These are phyloP conservation scores for Calyptommatus sinebrachiatus DNA, from an alignment of 2,113 vertebrate genomes.

Conservation along the genomic window DNA sequence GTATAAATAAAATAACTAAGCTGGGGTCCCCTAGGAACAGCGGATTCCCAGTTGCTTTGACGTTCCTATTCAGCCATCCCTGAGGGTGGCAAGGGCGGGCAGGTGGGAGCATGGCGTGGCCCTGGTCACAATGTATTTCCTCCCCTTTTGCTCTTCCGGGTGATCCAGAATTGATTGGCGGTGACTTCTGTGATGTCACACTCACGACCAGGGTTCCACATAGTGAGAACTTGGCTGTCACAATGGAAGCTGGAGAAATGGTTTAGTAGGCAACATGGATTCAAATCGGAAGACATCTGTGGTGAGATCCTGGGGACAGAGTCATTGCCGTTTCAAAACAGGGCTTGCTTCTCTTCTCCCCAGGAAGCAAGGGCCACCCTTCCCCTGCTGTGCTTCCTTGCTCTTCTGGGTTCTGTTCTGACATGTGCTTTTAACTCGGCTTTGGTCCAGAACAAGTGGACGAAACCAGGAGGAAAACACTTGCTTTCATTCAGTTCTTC, in stretches of 20 bases:
- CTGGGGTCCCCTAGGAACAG: no score
- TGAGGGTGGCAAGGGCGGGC: no score
- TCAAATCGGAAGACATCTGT: not conserved
- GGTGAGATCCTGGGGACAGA: not conserved
- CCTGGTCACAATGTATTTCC: not conserved
- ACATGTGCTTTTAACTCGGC: no score
- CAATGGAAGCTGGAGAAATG: no score
- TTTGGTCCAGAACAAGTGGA: no score
- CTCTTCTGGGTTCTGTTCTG: not conserved
- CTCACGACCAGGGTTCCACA: not conserved
- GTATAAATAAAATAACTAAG: no score
- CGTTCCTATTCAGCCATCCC: no score
- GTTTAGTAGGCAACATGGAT: not conserved
- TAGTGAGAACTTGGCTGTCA: not conserved
- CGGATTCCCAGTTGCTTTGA: no score
- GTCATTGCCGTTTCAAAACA: not conserved
- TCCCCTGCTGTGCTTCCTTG: not conserved
- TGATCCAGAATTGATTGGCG: rapidly evolving
- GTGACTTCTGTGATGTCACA: not conserved
- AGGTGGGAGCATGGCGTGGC: no score
- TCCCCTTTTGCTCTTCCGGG: not conserved
- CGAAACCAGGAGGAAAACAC: no score
- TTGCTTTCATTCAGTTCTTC: no score
- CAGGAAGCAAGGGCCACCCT: not conserved
- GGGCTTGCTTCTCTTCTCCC: not conserved